Evolutionary conservation across 2,113 vertebrate genomes (phyloP), one percentile per base, ranked within the genome.

Genomic region (Neotragus moschatus): DNA sequence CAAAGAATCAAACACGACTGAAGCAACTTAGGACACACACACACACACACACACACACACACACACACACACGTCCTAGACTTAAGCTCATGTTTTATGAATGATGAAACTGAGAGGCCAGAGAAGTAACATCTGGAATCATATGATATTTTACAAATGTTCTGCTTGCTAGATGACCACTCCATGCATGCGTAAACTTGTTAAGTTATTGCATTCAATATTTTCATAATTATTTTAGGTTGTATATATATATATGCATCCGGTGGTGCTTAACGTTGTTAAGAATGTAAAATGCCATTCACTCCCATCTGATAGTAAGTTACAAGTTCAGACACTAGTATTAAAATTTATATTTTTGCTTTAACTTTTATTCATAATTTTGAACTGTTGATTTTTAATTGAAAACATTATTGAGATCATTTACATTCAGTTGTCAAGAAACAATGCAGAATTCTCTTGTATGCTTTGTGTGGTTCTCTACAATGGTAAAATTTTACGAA

Each of bases 1-100:
- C 19, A 36, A 70, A 70, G 63, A 70, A 70, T 36, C n/a, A 36
- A 17, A 36, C 9, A 12, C 0, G 2, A 70, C 66, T 70, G 66
- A 70, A 70, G n/a, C 66, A 36, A 36, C n/a, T 23, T 70, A 70
- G n/a, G 53, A n/a, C n/a, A n/a, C 60, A 2, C 6, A 1, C 5
- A 3, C 15, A 2, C 61, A 5, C 15, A 4, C 16, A 10, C 9
- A 11, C 17, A 11, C 63, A 21, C 63, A 36, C 17, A 36, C 63
- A 36, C 8, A 36, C 63, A 66, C n/a, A 21, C n/a, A 36, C n/a
- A n/a, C 0, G 0, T 23, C n/a, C 66, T 70, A 39, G n/a, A 23
- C 43, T 26, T 58, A 66, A 49, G 19, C 26, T 30, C 4, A 73
- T 49, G 58, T 53, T 82, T 92, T n/a, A 88, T 9, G 88, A 45